A percentile compares a stretch with the other conserved stretches of the same genome.
These are phyloP conservation scores for Nysson spinosus DNA, from an alignment of 2,888 invertebrate genomes.

Conservation along the genomic window DNA sequence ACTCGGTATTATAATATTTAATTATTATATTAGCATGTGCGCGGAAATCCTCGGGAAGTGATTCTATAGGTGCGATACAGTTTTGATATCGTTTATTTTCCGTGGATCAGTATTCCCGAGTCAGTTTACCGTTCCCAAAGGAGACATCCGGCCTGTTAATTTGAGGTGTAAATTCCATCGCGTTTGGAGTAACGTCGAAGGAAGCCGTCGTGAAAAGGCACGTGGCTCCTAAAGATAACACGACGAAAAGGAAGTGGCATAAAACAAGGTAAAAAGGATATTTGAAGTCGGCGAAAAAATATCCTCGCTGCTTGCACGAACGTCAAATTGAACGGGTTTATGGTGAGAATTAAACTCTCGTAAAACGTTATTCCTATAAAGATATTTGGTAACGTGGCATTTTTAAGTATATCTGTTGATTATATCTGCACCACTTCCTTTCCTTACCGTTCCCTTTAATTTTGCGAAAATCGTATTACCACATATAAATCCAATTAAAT, in stretches of 20 bases:
- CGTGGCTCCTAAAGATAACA: slow-evolving; percentile 20
- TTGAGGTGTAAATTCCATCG: slow-evolving; percentile 58
- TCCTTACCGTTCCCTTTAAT: too few species aligned
- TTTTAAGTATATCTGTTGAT: too few species aligned
- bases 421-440: too few species aligned
- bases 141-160: slow-evolving; percentile 54
- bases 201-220: slow-evolving; percentile 25
- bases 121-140: slow-evolving; percentile 45
- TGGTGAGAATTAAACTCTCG: slow-evolving; percentile 68
- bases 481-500: too few species aligned
- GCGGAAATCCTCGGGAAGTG: slow-evolving; percentile 32
- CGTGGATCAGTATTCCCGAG: slow-evolving; percentile 14
- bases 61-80: slow-evolving; percentile 15
- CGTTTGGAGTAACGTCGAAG: slow-evolving; percentile 50
- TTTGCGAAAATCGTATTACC: too few species aligned
- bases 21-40: slow-evolving; percentile 4
- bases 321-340: slow-evolving; percentile 63
- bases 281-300: slow-evolving; percentile 30
- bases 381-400: too few species aligned
- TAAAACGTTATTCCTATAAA: slow-evolving; percentile 69
- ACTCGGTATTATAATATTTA: too few species aligned
- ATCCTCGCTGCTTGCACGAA: slow-evolving; percentile 26
- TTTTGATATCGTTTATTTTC: slow-evolving; percentile 33
- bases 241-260: background rate
- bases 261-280: background rate